phyloP scores from a whole-genome alignment of 2,113 vertebrate species.

The Pionites leucogaster region DNA sequence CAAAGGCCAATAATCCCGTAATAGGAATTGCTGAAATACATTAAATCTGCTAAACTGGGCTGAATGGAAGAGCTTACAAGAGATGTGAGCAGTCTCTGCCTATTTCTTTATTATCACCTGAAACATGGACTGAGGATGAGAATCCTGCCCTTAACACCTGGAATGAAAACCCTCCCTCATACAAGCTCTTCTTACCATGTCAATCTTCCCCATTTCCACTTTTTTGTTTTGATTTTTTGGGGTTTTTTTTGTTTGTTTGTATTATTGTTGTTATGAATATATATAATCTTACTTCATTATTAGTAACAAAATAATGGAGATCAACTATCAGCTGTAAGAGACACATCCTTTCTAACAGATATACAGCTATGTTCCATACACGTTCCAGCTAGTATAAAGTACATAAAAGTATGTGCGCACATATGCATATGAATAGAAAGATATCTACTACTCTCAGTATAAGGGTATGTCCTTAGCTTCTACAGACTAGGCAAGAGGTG shows the following conservation, averaged over 20 bases:
- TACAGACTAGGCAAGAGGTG: background rate
- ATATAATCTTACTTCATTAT: background rate
- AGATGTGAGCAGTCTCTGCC: background rate
- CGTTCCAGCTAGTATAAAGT: background rate
- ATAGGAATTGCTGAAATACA: background rate
- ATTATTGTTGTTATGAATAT: background rate
- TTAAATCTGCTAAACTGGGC: background rate
- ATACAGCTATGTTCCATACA: background rate
- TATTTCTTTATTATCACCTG: background rate
- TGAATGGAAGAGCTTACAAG: background rate
- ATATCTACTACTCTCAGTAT: background rate
- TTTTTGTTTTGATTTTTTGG: background rate
- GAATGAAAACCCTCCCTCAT: background rate
- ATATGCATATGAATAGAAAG: background rate
- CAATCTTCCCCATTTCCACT: background rate
- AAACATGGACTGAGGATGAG: background rate
- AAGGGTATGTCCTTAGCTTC: background rate
- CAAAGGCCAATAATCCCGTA: background rate
- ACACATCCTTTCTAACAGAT: background rate
- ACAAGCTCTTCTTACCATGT: background rate
- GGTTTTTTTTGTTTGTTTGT: too few relatives aligned
- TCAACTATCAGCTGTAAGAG: background rate
- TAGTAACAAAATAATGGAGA: background rate
- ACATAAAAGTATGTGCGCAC: background rate
- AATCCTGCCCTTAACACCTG: background rate